These are phyloP conservation scores for Lepidurus apus DNA, from an alignment of 1,140 invertebrate genomes.

Conservation along the genomic window DNA sequence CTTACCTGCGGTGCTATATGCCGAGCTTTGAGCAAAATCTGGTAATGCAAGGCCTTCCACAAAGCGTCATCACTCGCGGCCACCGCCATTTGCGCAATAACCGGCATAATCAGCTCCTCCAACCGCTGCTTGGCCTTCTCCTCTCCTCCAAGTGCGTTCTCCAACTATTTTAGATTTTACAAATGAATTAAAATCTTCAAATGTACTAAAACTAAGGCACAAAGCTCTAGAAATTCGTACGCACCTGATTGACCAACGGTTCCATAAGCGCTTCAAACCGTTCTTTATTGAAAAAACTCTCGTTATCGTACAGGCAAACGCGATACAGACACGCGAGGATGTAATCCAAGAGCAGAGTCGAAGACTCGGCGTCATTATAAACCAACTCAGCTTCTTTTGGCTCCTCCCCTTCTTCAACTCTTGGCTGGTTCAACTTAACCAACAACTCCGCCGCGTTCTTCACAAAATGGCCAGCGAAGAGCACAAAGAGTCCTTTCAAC, in stretches of 20 bases:
- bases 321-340: slow-evolving; percentile 66
- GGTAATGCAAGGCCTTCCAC: slow-evolving; percentile 84
- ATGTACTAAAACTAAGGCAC: slow-evolving; percentile 23
- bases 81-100: slow-evolving; percentile 72
- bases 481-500: slow-evolving; percentile 78
- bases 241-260: slow-evolving; percentile 75
- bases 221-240: background rate
- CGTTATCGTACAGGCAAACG: slow-evolving; percentile 73
- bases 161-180: slow-evolving; percentile 50
- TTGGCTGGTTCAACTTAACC: slow-evolving; percentile 42
- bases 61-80: slow-evolving; percentile 73
- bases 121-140: slow-evolving; percentile 56
- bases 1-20: slow-evolving; percentile 57
- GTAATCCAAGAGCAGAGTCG: slow-evolving; percentile 44
- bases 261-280: slow-evolving; percentile 75
- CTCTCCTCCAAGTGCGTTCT: slow-evolving; percentile 65
- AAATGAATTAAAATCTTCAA: background rate
- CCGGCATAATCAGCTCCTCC: slow-evolving; percentile 61
- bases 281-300: slow-evolving; percentile 75
- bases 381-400: slow-evolving; percentile 23
- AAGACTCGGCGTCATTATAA: background rate
- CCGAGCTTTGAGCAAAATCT: slow-evolving; percentile 79
- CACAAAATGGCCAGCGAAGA: slow-evolving; percentile 80
- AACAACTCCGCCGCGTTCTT: slow-evolving; percentile 69
- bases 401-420: slow-evolving; percentile 34